Base-by-base conservation (phyloP, 2,113 vertebrate genomes). In the Meleagris gallopavo region DNA sequence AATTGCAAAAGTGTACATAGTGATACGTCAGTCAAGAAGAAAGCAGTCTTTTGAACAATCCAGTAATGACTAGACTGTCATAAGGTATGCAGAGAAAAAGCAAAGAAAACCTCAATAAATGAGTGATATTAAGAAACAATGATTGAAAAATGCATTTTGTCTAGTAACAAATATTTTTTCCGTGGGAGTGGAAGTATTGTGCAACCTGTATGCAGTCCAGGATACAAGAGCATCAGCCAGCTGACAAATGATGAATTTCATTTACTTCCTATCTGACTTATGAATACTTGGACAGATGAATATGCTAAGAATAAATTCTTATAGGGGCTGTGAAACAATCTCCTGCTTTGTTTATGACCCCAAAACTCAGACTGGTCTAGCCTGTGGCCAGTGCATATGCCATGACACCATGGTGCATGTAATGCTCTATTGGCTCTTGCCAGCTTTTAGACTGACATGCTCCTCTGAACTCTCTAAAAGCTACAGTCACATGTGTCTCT, bases 221-320 rank as follows among this genome's bases (percentile, higher is more conserved):
- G 57, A 93, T 72, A 73, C 52, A 36, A 57, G 30, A 90, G 22
- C 86, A 91, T 88, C 29, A 9, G 86, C 86, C 88, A 92, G 66
- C 80, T 90, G 90, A 83, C 34, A 55, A 88, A n/a, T 95, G 91
- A 86, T 86, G 70, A 45, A 83, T 88, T 93, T 93, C 19, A 55
- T 72, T 88, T 84, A 86, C 43, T 95, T 96, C 61, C 79, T 94
- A 70, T 86, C 73, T 48, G 60, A 61, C 65, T 95, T 94, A 14
- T 88, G 72, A 84, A 88, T 81, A 93, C 78, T 83, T 29, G 3
- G 74, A 32, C 73, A 61, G 57, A 75, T 64, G 18, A 88, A 83
- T 69, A 69, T 48, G 46, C 82, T 83, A 77, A 78, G 57, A 95
- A 88, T 82, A 61, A 84, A 50, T 86, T 81, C 83, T 72, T 50